Base-by-base conservation (phyloP, 2,888 invertebrate species). In the Parasteatoda lunata region DNA sequence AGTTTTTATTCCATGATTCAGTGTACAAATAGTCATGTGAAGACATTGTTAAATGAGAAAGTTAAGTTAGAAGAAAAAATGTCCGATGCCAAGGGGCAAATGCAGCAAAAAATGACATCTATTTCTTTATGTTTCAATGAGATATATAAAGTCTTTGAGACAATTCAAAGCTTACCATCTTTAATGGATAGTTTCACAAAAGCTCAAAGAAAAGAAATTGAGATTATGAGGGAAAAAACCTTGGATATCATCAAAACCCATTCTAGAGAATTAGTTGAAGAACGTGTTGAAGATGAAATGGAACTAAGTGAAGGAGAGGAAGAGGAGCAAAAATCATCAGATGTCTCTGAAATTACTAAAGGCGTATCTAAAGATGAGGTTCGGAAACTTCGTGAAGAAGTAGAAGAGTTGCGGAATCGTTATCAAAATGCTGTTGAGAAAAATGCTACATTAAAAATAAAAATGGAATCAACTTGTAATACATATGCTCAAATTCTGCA, bases 111-210 rank as follows among this genome's bases (percentile, higher is more conserved):
- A 90, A 96, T 98, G 94, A 95, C 96, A 91, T 95, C 94, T 90
- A 95, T 98, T 90, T 94, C 97, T 73, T 94, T 95, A 89, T 97
- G 98, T 94, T 97, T 98, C 98, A 96, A 96, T 95, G 97, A 98
- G 96, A 97, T 98, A 94, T 98, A 97, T 95, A 96, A 96, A 94
- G 97, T 98, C 94, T 98, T 98, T 95, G 94, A 94, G 93, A 96
- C 97, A 92, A 97, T 98, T 92, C 96, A 96, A 93, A 30, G 30
- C 30, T 97, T 97, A 94, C 98, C 98, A 95, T 97, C 97, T 93
- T 97, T 97, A 93, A 98, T 98, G 98, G 98, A 98, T 95, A 98
- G 98, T 95, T 98, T 98, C 95, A 97, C 97, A 94, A 98, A 98
- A 94, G 97, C 98, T 91, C 98, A 98, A 94, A 94, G 98, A 94